phyloP scores from a whole-genome alignment of 2,113 vertebrate species.

The Hyaena hyaena region DNA sequence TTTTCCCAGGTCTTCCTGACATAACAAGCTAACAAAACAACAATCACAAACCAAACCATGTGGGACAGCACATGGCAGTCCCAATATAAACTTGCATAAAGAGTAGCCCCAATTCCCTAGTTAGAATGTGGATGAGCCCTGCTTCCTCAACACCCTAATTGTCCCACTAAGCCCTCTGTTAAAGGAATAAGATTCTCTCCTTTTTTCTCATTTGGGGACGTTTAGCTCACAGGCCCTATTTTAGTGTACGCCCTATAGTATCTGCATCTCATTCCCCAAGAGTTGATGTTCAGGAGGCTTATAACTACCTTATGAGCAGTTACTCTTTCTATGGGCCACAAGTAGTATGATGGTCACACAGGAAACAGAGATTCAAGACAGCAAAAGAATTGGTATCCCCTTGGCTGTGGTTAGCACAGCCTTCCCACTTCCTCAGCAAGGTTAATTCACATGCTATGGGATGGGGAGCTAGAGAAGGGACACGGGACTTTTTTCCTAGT shows the following conservation, averaged over 20 bases:
- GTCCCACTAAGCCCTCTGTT: not conserved
- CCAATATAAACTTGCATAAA: not conserved
- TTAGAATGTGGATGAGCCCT: not conserved
- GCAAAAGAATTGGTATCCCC: not conserved
- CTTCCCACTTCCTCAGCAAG: not conserved
- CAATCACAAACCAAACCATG: not conserved
- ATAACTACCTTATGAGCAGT: not conserved
- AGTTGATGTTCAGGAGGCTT: not conserved
- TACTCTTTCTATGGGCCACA: not conserved
- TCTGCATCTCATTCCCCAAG: not conserved
- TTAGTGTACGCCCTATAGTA: not conserved
- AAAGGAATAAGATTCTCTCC: not conserved
- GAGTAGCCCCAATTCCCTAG: not conserved
- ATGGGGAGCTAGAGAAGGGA: not conserved
- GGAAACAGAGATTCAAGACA: not conserved
- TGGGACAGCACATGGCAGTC: not conserved
- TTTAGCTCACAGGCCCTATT: not conserved
- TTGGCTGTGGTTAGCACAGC: not conserved
- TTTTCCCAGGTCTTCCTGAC: slow-evolving; percentile 11
- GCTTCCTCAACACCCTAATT: not conserved
- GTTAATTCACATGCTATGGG: not conserved
- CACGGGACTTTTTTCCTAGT: not conserved
- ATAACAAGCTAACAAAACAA: slow-evolving; percentile 16
- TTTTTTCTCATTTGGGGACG: not conserved
- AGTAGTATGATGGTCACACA: not conserved